phyloP scores from a whole-genome alignment of 2,888 invertebrate genomes.

The Eristalis pertinax region DNA sequence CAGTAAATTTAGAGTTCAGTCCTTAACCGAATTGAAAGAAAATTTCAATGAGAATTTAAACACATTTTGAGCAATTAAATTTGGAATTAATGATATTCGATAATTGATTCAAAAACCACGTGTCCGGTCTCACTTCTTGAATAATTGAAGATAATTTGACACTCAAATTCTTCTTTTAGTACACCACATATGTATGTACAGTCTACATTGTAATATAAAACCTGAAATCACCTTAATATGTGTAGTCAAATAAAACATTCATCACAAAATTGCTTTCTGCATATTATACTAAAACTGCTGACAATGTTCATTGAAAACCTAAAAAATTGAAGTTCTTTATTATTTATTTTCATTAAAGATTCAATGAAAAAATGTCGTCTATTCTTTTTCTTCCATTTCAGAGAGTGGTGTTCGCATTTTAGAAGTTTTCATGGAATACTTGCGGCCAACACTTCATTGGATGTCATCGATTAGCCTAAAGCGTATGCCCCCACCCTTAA shows the following conservation, averaged over 20 bases:
- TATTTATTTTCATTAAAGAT: constrained; percentile 18
- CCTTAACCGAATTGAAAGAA: neutral
- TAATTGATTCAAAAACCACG: neutral
- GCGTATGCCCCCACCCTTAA: constrained; percentile 77
- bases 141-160: neutral
- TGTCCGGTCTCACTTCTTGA: neutral
- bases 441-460: constrained; percentile 66
- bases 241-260: constrained; percentile 37
- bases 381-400: constrained; percentile 34
- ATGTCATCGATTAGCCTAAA: constrained; percentile 76
- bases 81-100: neutral
- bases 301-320: neutral
- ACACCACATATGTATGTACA: neutral
- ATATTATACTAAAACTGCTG: neutral
- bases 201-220: neutral
- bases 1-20: neutral
- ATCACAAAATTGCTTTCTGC: neutral
- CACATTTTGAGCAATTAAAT: neutral
- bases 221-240: neutral
- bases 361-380: constrained; percentile 17
- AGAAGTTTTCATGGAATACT: constrained; percentile 65
- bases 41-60: neutral
- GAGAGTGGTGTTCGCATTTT: constrained; percentile 30
- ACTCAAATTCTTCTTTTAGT: neutral
- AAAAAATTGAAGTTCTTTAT: constrained; percentile 4